Conservation (phyloP, 1,140 invertebrate species). For the Polypedilum pembai region DNA sequence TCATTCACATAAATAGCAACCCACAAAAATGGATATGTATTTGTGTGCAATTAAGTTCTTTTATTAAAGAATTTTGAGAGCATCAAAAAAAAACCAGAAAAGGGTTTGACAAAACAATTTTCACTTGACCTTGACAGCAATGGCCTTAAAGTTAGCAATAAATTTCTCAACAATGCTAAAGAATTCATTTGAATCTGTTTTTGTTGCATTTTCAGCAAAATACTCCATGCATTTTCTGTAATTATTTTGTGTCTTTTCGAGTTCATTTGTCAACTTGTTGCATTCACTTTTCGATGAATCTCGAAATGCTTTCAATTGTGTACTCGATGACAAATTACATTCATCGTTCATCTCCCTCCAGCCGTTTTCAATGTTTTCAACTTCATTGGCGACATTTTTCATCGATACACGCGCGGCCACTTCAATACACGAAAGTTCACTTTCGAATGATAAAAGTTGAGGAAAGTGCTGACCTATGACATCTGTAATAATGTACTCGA, state of each 20-base stretch:
- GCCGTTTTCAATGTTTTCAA: neutral
- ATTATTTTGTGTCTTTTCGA: neutral
- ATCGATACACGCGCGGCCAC: neutral
- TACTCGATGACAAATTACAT: neutral
- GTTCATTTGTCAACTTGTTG: slow-evolving; percentile 25
- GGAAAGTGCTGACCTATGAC: neutral
- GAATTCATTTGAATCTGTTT: slow-evolving; percentile 21
- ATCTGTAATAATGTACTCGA: neutral
- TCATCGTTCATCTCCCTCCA: neutral
- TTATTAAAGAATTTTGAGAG: neutral
- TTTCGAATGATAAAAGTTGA: neutral
- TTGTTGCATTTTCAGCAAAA: neutral
- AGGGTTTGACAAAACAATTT: slow-evolving; percentile 3
- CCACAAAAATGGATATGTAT: slow-evolving; percentile 12
- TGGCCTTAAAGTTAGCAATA: neutral
- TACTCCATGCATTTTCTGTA: neutral
- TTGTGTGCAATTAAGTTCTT: neutral
- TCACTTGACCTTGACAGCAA: slow-evolving; percentile 7
- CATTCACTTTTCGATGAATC: neutral
- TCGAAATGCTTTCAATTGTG: neutral
- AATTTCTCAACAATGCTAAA: slow-evolving; percentile 16
- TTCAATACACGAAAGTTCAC: neutral
- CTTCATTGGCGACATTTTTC: slow-evolving; percentile 24
- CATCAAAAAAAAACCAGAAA: neutral
- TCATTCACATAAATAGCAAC: slow-evolving; percentile 1